Evolutionary conservation across 2,797 vertebrate species (phyloP), one percentile per base, ranked within the genome.

Genomic region (Schizothorax lantsangensis): DNA sequence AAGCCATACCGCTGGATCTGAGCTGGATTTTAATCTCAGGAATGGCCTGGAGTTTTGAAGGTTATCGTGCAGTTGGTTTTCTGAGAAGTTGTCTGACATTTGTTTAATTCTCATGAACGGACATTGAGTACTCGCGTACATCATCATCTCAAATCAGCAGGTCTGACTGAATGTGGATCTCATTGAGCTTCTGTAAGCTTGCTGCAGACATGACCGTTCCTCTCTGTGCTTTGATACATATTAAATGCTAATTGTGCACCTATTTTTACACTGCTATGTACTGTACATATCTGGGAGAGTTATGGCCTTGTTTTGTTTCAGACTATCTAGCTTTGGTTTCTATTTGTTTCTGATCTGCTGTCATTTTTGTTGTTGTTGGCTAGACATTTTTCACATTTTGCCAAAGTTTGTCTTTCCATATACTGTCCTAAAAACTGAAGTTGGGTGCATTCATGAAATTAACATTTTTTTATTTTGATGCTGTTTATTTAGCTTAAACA

Each of bases 211-310:
- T 15, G 79, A 69, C 78, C 17, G 45, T 80, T 80, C 15, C 45
- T 85, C 54, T 85, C 68, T 72, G 38, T 54, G 77, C 72, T 88
- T 89, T 86, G 26, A 77, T 88, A 83, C 79, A 7, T 81, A 81
- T 87, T 82, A 45, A 43, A 87, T 72, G 85, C 71, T 84, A 83
- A 79, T 80, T 77, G 59, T 79, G 36, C 72, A 79, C 64, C 49
- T 87, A 79, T 83, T 80, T 88, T 84, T 82, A 36, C 75, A 84
- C 47, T 49, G 52, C 74, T 77, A 79, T 49, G 82, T 64, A 80
- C 79, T 66, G 59, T 74, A 74, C 81, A 78, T 95, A 95, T 96
- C 94, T 69, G 94, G 94, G 94, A 94, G 92, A 95, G 94, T 94
- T 89, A 94, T 91, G 79, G 40, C 52, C 30, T 33, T 33, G 43